Evolutionary conservation across 2,113 vertebrate genomes (phyloP).

Genomic region (human (Homo sapiens)): GRCh38 chrX:17385501-17386000

Average conservation of each 20-base stretch:
- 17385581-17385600: not conserved
- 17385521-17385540: not conserved
- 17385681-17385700: not conserved
- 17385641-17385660: not conserved
- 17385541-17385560: not conserved
- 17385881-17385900: not conserved
- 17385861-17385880: slow-evolving; percentile 12
- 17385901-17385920: slow-evolving; percentile 7
- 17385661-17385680: not conserved
- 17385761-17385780: not conserved
- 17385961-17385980: not conserved
- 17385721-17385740: not conserved
- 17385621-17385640: not conserved
- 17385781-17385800: not conserved
- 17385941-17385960: not conserved
- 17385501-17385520: rapidly evolving
- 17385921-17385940: not conserved
- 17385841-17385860: slow-evolving; percentile 51
- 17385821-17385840: not conserved
- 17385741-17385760: not conserved
- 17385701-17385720: not conserved
- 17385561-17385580: not conserved
- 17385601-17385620: not conserved
- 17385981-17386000: not conserved
- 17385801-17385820: not conserved